phyloP scores from a whole-genome alignment of 1,140 invertebrate species.

The Magallana angulata region DNA sequence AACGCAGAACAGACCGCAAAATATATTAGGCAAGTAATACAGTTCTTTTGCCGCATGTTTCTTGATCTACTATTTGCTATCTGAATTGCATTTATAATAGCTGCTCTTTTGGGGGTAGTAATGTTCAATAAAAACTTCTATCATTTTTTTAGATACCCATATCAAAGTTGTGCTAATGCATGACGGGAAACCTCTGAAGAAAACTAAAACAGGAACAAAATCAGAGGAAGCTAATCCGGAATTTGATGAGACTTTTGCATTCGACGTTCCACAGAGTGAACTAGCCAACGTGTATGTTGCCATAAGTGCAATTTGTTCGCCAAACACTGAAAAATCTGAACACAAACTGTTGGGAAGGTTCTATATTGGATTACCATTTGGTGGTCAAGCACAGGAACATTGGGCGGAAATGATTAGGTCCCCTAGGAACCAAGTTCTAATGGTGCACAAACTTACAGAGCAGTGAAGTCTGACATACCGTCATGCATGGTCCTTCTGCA shows the following conservation, averaged over 20 bases:
- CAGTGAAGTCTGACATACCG: background rate
- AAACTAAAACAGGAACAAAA: constrained; percentile 82
- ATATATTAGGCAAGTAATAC: background rate
- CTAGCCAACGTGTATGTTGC: constrained; percentile 91
- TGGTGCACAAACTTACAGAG: constrained; percentile 61
- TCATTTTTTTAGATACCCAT: constrained; percentile 81
- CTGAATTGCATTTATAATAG: too few species aligned
- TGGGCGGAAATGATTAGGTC: constrained; percentile 69
- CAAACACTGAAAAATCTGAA: constrained; percentile 87
- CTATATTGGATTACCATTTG: constrained; percentile 69
- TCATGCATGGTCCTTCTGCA: background rate
- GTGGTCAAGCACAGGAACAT: constrained; percentile 62
- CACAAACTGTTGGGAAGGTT: constrained; percentile 64
- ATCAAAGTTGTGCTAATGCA: constrained; percentile 82
- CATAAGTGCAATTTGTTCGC: constrained; percentile 94
- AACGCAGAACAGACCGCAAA: background rate
- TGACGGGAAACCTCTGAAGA: constrained; percentile 82
- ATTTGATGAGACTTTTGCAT: constrained; percentile 82
- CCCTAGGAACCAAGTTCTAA: constrained; percentile 66
- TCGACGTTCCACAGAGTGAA: constrained; percentile 84
- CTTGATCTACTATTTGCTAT: too few species aligned
- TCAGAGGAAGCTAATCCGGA: constrained; percentile 81
- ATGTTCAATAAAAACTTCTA: too few species aligned
- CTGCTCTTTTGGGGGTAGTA: too few species aligned
- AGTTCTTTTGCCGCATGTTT: too few species aligned